Evolutionary conservation across 2,113 vertebrate genomes (phyloP), one percentile per base, ranked within the genome.

Genomic region (Cyrtonyx montezumae): DNA sequence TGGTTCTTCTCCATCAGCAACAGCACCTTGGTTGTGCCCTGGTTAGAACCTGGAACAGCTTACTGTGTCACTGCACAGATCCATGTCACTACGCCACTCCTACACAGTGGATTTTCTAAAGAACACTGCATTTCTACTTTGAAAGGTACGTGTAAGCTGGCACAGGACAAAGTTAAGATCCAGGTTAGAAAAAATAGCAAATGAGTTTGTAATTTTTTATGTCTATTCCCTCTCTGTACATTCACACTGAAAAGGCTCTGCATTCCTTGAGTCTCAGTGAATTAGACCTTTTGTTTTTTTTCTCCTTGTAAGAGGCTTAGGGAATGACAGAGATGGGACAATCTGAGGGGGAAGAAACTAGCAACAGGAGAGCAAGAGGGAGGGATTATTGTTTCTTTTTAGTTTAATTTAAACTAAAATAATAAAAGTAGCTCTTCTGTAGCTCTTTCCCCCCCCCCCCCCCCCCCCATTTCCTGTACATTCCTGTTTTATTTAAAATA

Each of bases 21-120:
- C 77, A 93, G 83, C 51, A 97, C 96, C 1, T 79, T 98, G 93
- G 84, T 90, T 37, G 84, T 98, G 58, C 80, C 93, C 21, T 84
- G 94, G 77, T 93, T 98, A 96, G 96, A 98, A 17, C 96, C 97
- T 2, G 92, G 94, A 87, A 98, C 98, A 4, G 65, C 56, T 55
- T 98, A 98, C 46, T 99, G 98, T 40, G 43, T 98, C 53, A 97
- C 79, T 0, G 97, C 96, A 55, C 92, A 90, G 75, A 93, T 97
- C 48, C 68, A 86, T 3, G 73, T 98, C 53, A 91, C 90, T 4
- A 95, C 94, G 19, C 93, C 94, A 6, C 56, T 87, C 70, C 32
- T 97, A 85, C 34, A 70, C 16, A 79, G 93, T 56, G 78, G 6
- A 13, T 94, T 97, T 74, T 98, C 98, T 11, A 82, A 97, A 82